Base-by-base conservation (phyloP, 2,888 invertebrate genomes). In the Hermaeophaga mercurialis region DNA sequence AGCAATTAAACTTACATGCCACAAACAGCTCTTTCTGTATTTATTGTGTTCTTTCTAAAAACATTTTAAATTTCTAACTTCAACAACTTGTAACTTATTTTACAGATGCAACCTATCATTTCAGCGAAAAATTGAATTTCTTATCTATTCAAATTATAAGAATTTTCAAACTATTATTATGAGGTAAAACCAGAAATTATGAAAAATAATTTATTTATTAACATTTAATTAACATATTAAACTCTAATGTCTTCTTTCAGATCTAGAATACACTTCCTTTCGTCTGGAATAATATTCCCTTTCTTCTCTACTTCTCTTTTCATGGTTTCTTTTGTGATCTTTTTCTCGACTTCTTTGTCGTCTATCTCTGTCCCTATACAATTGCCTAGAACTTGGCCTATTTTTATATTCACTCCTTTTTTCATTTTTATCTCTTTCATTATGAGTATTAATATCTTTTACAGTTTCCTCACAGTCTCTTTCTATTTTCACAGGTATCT, bases 211-310 rank as follows among this genome's bases (percentile, higher is more conserved):
- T 53, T 47, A 38, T 36, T 28, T 15, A 33, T 12, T 49, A 33
- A 47, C 36, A 34, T 19, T 17, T 15, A 28, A 1, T 34, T 14
- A 43, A 52, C 33, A 9, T n/a, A n/a, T n/a, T n/a, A n/a, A n/a
- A 54, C n/a, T 22, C 46, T 14, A 58, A 58, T 58, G 46, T 18
- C 56, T 58, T 9, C 54, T 45, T 6, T 56, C 58, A 7, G 58
- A 52, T 46, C 48, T 58, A 24, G 26, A 11, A 33, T 56, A 43
- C n/a, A 34, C 12, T 38, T 54, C 54, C 22, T 46, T 45, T 31
- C 43, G 15, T 33, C 28, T 28, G 6, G 11, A 9, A 11, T 26
- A 2, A 19, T 48, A 39, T 11, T 48, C 39, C 5, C 18, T 50
- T 17, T 19, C 11, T 24, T 43, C 53, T 19, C 28, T 34, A 31